Percentiles rank a stretch among this genome's conserved stretches.
Evolutionary conservation across 2,888 invertebrate genomes (phyloP).

Genomic region (Iselma pallidipennis): DNA sequence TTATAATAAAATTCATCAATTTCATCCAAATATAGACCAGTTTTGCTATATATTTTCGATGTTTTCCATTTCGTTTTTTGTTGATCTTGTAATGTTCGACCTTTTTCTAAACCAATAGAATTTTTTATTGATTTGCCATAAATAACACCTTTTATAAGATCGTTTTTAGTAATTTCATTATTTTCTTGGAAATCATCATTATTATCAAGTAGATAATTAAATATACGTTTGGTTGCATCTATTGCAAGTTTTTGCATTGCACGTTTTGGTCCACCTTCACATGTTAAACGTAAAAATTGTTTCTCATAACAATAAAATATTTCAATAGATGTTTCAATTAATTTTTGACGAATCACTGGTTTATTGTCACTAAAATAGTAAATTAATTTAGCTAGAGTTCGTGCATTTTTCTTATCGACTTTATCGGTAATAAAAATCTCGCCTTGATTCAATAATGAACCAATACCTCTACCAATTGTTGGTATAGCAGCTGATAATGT

Average conservation of each 20-base stretch:
- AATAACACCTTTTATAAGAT: slow-evolving; percentile 26
- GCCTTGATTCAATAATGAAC: slow-evolving; percentile 17
- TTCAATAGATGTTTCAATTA: slow-evolving; percentile 23
- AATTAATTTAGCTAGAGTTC: slow-evolving; percentile 24
- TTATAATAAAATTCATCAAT: slow-evolving; percentile 19
- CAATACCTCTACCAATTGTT: slow-evolving; percentile 18
- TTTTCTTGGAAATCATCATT: not conserved
- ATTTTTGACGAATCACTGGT: slow-evolving; percentile 15
- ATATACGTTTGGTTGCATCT: slow-evolving; percentile 24
- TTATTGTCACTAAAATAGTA: slow-evolving; percentile 30
- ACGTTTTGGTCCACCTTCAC: slow-evolving; percentile 20
- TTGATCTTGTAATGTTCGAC: slow-evolving; percentile 11
- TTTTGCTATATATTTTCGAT: slow-evolving; percentile 21
- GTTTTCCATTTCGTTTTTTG: slow-evolving; percentile 20
- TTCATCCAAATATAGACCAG: slow-evolving; percentile 15
- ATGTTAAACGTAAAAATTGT: slow-evolving; percentile 21
- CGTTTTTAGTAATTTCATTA: slow-evolving; percentile 16
- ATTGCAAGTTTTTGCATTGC: slow-evolving; percentile 27
- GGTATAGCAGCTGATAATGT: slow-evolving; percentile 18
- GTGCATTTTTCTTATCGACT: slow-evolving; percentile 29
- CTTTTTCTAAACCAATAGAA: slow-evolving; percentile 15
- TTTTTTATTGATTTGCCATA: slow-evolving; percentile 25
- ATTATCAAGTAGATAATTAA: slow-evolving; percentile 21
- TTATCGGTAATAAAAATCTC: slow-evolving; percentile 23
- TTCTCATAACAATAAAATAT: slow-evolving; percentile 26